Percentiles rank a stretch among this genome's conserved stretches.
phyloP scores from a whole-genome alignment of 2,113 vertebrate genomes.

The Seriola quinqueradiata region DNA sequence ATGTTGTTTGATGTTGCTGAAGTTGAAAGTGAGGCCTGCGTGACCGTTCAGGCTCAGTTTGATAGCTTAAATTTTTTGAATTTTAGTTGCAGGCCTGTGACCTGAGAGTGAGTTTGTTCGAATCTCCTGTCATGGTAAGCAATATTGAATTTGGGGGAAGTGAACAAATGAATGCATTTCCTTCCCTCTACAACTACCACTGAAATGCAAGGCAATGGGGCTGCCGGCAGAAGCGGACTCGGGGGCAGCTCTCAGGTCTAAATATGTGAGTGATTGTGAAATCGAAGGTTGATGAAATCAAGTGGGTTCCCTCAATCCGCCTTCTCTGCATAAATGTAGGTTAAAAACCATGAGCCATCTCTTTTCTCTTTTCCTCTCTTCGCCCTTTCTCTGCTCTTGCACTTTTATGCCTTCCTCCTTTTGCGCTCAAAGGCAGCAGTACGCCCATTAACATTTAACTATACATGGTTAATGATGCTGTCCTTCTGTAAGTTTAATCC shows the following conservation, averaged over 20 bases:
- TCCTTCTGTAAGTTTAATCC: constrained; percentile 61
- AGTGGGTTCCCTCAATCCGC: constrained; percentile 9
- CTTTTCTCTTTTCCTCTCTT: background rate
- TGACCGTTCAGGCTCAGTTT: background rate
- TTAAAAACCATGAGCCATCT: constrained; percentile 28
- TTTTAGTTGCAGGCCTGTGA: constrained; percentile 9
- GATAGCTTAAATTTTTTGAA: background rate
- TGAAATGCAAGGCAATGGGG: constrained; percentile 47
- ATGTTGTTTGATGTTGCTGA: background rate
- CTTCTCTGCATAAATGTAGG: constrained; percentile 46
- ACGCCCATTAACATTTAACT: constrained; percentile 66
- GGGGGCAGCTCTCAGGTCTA: constrained; percentile 27
- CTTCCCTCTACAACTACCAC: constrained; percentile 12
- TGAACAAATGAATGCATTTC: constrained; percentile 35
- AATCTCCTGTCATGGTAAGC: constrained; percentile 27
- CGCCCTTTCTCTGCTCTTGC: constrained; percentile 10
- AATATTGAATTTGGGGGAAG: constrained; percentile 19
- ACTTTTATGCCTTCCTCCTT: constrained; percentile 40
- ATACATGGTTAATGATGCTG: constrained; percentile 61
- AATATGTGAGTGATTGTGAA: constrained; percentile 36
- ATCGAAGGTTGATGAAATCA: constrained; percentile 20
- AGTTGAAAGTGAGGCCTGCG: background rate
- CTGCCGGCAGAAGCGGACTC: constrained; percentile 42
- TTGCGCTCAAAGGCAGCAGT: constrained; percentile 52
- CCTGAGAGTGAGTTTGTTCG: constrained; percentile 1